Base-by-base conservation (phyloP, 2,888 invertebrate genomes). In the Magallana nippona region DNA sequence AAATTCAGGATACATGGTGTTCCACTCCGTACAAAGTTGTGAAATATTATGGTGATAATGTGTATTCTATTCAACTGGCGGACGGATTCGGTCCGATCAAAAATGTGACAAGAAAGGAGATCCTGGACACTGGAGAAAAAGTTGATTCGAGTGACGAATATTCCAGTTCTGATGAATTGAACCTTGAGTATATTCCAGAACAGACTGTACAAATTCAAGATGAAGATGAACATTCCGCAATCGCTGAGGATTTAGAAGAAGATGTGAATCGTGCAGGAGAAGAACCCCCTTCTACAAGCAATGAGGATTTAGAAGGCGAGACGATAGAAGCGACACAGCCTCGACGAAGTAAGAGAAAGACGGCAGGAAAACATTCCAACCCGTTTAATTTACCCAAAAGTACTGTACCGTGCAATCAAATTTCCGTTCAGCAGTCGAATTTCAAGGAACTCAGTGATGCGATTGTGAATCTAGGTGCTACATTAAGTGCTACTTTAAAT, bases 21-120 rank as follows among this genome's bases (percentile, higher is more conserved):
- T n/a, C 86, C 57, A 82, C 71, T 32, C 86, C 86, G n/a, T 86
- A 86, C 55, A 83, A 83, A 55, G 80, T 86, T 19, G 82, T 86
- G 17, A 19, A 78, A 13, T 62, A 78, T 17, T n/a, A 63, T n/a
- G 60, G 80, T 56, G 82, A 85, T 55, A 85, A 85, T 77, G 85
- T 84, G 55, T 85, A 85, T 82, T 58, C 60, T 55, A 83, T 85
- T 56, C 85, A 85, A 55, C 27, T 81, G 15, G 85, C 79, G 1
- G 85, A 83, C 82, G 86, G 85, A 77, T 77, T 84, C 56, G 85
- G 86, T 13, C 81, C 82, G 15, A 57, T 44, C 32, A 56, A 83
- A 55, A 60, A 82, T 1, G 80, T 85, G 8, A 83, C 78, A 1
- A 77, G 86, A 62, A 55, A 32, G 17, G 83, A 86, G 55, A 79